These are phyloP conservation scores for Periphyllus acericola DNA, from an alignment of 2,888 invertebrate genomes.

Conservation along the genomic window DNA sequence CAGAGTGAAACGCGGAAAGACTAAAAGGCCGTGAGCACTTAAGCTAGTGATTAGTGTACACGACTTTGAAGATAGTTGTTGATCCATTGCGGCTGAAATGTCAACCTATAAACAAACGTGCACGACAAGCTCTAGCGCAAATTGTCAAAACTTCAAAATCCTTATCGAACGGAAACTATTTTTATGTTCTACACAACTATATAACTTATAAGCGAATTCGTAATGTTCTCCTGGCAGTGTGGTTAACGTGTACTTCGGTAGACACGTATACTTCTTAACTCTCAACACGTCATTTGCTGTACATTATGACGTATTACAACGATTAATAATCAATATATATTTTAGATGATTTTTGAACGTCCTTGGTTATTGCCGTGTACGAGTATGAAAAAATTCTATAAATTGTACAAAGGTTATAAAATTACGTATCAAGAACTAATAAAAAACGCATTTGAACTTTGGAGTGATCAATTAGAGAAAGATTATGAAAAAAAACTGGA, in stretches of 20 bases:
- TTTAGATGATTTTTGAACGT: slow-evolving; percentile 49
- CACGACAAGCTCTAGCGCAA: too few relatives aligned
- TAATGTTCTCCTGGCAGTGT: too few relatives aligned
- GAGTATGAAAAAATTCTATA: neutral
- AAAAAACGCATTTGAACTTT: neutral
- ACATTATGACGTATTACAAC: too few relatives aligned
- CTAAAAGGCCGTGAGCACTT: too few relatives aligned
- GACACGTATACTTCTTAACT: too few relatives aligned
- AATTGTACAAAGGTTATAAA: neutral
- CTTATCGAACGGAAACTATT: too few relatives aligned
- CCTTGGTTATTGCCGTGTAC: slow-evolving; percentile 33
- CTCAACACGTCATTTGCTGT: too few relatives aligned
- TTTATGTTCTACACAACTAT: too few relatives aligned
- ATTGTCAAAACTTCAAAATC: too few relatives aligned
- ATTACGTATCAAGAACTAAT: neutral
- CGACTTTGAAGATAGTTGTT: neutral
- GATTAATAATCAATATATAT: too few relatives aligned
- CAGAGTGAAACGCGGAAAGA: neutral
- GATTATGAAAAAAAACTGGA: neutral
- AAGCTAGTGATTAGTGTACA: neutral
- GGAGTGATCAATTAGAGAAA: neutral
- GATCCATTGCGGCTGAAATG: neutral
- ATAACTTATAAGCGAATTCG: too few relatives aligned
- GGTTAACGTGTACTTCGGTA: too few relatives aligned
- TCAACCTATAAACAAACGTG: neutral